Percentiles rank a stretch among this genome's conserved stretches.
These are phyloP conservation scores for Drosophila mimica DNA, from an alignment of 2,888 invertebrate genomes.

Conservation along the genomic window DNA sequence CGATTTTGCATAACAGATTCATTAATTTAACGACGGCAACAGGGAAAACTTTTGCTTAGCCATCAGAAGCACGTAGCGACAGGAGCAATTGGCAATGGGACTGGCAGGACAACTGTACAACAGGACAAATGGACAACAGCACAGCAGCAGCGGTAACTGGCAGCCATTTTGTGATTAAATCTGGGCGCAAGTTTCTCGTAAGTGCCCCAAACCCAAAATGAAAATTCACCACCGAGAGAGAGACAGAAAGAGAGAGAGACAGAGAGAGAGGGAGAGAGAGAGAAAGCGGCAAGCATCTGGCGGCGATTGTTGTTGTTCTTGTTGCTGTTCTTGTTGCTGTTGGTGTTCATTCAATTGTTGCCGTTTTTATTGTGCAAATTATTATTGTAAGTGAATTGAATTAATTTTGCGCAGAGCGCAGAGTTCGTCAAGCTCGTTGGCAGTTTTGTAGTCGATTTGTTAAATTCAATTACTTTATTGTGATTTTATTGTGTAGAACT, in stretches of 20 bases:
- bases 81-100: constrained; percentile 12
- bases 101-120: constrained; percentile 7
- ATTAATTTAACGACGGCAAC: constrained; percentile 66
- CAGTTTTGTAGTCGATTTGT: constrained; percentile 68
- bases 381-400: constrained; percentile 79
- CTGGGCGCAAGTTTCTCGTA: constrained; percentile 59
- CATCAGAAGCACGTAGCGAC: constrained; percentile 43
- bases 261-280: neutral
- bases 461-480: constrained; percentile 78
- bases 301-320: constrained; percentile 13
- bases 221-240: constrained; percentile 9
- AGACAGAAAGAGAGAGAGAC: neutral
- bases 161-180: constrained; percentile 66
- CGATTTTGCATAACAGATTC: constrained; percentile 79
- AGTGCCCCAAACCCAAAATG: constrained; percentile 33
- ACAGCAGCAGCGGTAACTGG: constrained; percentile 35
- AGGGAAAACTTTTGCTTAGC: constrained; percentile 56
- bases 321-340: constrained; percentile 21
- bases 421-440: constrained; percentile 39
- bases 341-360: constrained; percentile 66
- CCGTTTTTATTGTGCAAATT: constrained; percentile 79
- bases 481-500: constrained; percentile 52
- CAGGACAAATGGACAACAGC: constrained; percentile 1
- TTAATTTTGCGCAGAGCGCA: constrained; percentile 63
- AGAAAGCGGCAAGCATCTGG: constrained; percentile 36